Evolutionary conservation across 2,888 invertebrate species (phyloP), one percentile per base, ranked within the genome.

Genomic region (Coecobrya sp.): DNA sequence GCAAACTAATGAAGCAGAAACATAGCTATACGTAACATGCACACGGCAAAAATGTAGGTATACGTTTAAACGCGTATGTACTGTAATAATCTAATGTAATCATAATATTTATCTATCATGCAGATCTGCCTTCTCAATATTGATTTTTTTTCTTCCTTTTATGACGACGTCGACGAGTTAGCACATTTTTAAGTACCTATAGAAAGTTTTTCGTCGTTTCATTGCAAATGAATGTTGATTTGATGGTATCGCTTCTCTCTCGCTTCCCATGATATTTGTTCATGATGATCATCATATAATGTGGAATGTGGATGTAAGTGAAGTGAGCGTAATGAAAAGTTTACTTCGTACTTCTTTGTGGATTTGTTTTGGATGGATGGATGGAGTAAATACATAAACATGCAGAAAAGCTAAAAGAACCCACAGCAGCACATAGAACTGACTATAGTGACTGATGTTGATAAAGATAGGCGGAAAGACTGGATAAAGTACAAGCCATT

Each of bases 61-160:
- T 4, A 19, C 27, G 8, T 70, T 19, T 30, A 62, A 4, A 36
- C 13, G 62, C 62, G 62, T 62, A 27, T 68, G 16, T 30, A 25
- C 13, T 30, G 36, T 81, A 81, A 81, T 81, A 81, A 81, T 55
- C 16, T 59, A 55, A 82, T 62, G 13, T 82, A 82, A 59, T 82
- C 82, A 82, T 82, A 82, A 82, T 59, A 42, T 82, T 82, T 82
- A 59, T 55, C 81, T 55, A 59, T 55, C 30, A 30, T 59, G 59
- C 36, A 59, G 36, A 82, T 82, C 81, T 82, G n/a, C 62, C 49
- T 59, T 82, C 62, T 59, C n/a, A 42, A 36, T 82, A 82, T 82
- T 82, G 82, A 82, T 82, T 82, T 82, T 82, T 82, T 82, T 62
- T 36, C 82, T 82, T 82, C 59, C 82, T 59, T 82, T 62, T 82